Evolutionary conservation across 2,888 invertebrate species (phyloP).

Genomic region (Isotomurus palustris): DNA sequence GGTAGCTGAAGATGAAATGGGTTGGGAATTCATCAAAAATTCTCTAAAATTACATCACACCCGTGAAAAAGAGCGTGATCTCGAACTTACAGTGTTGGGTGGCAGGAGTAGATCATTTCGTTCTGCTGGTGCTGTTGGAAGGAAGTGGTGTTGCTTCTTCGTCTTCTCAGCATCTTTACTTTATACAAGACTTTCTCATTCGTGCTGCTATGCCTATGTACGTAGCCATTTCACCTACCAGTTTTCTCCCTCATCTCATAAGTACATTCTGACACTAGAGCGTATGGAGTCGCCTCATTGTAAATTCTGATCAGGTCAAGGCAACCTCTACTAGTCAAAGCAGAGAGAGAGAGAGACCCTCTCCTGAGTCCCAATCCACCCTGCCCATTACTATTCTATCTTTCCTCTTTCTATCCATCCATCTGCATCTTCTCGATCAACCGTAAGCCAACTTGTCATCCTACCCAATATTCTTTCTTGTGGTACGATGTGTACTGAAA

Average conservation of each 20-base stretch:
- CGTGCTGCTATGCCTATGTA: no score
- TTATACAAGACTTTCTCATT: no score
- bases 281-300: constrained; percentile 33
- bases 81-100: no score
- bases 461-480: no score
- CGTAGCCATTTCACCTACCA: no score
- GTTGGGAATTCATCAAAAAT: constrained; percentile 45
- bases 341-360: constrained; percentile 11
- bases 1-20: constrained; percentile 18
- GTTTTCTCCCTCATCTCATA: no score
- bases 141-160: no score
- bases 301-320: constrained; percentile 46
- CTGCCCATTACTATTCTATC: not conserved
- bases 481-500: no score
- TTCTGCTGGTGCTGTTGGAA: no score
- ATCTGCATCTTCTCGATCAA: constrained; percentile 2
- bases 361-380: constrained; percentile 1
- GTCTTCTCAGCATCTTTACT: no score
- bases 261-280: no score
- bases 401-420: not conserved
- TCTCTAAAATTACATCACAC: constrained; percentile 43
- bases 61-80: constrained; percentile 20
- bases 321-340: constrained; percentile 21
- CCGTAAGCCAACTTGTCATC: constrained; percentile 2
- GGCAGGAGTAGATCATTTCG: no score